A percentile compares a stretch with the other conserved stretches of the same genome.
phyloP scores from a whole-genome alignment of 2,888 invertebrate species.

The Eilema caniola region DNA sequence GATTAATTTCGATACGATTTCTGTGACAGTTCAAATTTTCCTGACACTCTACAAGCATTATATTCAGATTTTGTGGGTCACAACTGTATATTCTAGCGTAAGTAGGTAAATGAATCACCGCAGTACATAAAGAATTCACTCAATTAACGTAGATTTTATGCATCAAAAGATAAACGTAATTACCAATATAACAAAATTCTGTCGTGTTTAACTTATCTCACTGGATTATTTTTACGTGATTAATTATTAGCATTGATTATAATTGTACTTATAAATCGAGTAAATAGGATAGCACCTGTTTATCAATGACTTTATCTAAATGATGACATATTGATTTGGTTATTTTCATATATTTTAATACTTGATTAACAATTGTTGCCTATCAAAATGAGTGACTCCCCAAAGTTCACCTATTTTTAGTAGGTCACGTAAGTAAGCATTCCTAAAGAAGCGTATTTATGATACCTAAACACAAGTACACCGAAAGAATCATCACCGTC shows the following conservation, averaged over 20 bases:
- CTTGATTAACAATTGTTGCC: neutral
- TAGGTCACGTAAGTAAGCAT: too few relatives aligned
- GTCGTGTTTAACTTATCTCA: neutral
- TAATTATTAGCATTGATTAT: neutral
- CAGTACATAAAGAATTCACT: neutral
- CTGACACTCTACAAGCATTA: too few relatives aligned
- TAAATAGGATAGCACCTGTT: neutral
- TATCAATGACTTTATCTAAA: slow-evolving; percentile 7
- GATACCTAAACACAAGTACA: too few relatives aligned
- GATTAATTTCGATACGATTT: too few relatives aligned
- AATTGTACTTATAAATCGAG: slow-evolving; percentile 4
- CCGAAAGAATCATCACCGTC: too few relatives aligned
- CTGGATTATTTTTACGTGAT: neutral
- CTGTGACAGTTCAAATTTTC: too few relatives aligned
- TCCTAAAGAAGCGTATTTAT: too few relatives aligned
- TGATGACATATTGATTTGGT: slow-evolving; percentile 7
- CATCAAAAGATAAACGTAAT: neutral
- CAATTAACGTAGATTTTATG: slow-evolving; percentile 4
- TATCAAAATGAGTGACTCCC: neutral
- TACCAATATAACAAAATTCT: neutral
- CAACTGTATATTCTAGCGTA: too few relatives aligned
- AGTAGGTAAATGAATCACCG: too few relatives aligned
- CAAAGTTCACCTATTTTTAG: neutral
- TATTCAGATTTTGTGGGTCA: too few relatives aligned
- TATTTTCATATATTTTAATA: neutral